These are phyloP conservation scores for Streblospio benedicti DNA, from an alignment of 1,140 invertebrate genomes.

Conservation along the genomic window DNA sequence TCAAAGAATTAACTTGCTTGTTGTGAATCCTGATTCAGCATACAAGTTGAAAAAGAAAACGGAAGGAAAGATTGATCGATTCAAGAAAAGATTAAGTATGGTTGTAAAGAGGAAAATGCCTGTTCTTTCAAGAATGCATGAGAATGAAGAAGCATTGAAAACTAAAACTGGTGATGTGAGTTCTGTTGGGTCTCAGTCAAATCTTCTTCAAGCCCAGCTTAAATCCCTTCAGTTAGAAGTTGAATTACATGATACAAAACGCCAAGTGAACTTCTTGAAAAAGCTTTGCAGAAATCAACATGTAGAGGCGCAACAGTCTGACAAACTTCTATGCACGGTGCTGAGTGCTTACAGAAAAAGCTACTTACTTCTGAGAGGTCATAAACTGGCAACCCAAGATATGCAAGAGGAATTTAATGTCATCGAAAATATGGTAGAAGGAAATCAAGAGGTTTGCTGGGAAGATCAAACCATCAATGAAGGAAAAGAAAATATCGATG, in stretches of 20 bases:
- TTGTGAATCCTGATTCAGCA: conserved; percentile 6
- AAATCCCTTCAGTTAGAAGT: conserved; percentile 25
- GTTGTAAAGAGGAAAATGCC: background rate
- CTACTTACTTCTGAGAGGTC: conserved; percentile 8
- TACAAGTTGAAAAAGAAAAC: background rate
- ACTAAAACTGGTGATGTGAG: background rate
- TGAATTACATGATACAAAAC: conserved; percentile 25
- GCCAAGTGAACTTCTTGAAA: conserved; percentile 28
- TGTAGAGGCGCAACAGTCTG: background rate
- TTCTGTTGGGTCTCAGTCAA: background rate
- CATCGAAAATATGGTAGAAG: too few relatives aligned
- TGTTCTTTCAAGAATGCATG: conserved; percentile 1
- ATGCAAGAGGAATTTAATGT: too few relatives aligned
- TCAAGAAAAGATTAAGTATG: background rate
- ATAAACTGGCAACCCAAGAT: background rate
- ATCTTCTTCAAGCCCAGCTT: conserved; percentile 26
- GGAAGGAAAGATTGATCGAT: background rate
- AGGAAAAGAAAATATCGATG: too few relatives aligned
- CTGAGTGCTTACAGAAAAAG: background rate
- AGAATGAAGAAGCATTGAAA: conserved; percentile 12
- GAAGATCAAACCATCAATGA: too few relatives aligned
- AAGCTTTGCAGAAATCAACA: conserved; percentile 28
- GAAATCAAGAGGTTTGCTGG: too few relatives aligned
- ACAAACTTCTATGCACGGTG: background rate
- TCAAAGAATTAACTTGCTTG: conserved; percentile 21